Base-by-base conservation (phyloP, 2,797 vertebrate species). In the Galaxias olidus region DNA sequence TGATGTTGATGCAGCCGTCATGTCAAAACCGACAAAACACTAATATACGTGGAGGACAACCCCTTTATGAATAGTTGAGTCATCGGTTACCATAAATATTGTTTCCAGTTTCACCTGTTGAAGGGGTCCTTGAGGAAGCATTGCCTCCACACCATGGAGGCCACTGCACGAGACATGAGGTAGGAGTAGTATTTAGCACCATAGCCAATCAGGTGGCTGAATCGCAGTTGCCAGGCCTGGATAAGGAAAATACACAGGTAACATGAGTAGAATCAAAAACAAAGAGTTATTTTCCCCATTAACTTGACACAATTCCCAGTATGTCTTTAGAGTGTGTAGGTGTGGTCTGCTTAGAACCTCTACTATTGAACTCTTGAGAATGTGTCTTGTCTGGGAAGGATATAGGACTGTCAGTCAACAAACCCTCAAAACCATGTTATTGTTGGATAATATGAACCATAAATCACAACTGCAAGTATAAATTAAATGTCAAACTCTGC, bases 131-230 rank as follows among this genome's bases (percentile, higher is more conserved):
- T 92, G 64, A 92, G 69, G 75, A 99, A 99, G 81, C 98, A 98
- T 63, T 97, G 94, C 63, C 92, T 97, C 97, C 97, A 99, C 65
- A 99, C 91, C 96, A 99, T 98, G 13, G 95, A 97, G 1, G 98
- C 97, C 63, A 99, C 95, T 0, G 98, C 97, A 20, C 96, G 85
- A 71, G 97, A 99, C 96, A 99, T 94, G 73, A 99, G 93, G 87
- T 99, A 99, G 40, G 97, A 99, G 81, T 98, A 99, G 50, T 99
- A 99, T 59, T 98, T 99, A 72, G 96, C 97, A 10, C 97, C 96
- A 0, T 99, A 99, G 66, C 98, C 95, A 65, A 97, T 93, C 0
- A 99, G 95, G 83, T 99, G 98, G 86, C 96, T 96, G 90, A 99
- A 99, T 72, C 97, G 91, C 79, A 98, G 91, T 80, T 99, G 97